Evolutionary conservation across 1,140 invertebrate species (phyloP).

Genomic region (Pachyrhynchus sulphureomaculatus): DNA sequence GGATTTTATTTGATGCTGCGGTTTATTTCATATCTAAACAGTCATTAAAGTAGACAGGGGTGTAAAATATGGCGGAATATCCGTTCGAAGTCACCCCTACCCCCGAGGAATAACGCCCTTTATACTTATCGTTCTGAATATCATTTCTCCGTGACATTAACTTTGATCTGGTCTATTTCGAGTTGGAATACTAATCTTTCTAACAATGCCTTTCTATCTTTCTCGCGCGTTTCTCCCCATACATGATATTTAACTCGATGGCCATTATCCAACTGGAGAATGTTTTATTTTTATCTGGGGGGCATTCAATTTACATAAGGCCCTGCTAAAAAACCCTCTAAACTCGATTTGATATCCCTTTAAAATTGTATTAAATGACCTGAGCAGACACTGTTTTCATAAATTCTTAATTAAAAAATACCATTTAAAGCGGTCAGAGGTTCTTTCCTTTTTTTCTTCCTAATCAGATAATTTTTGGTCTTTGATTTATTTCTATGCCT

Average conservation of each 20-base stretch:
- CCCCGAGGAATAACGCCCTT: background rate
- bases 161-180: constrained; percentile 22
- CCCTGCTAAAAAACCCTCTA: background rate
- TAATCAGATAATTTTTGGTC: too few relatives aligned
- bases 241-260: constrained; percentile 10
- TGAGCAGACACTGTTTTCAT: too few relatives aligned
- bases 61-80: constrained; percentile 26
- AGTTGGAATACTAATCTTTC: constrained; percentile 20
- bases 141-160: constrained; percentile 6
- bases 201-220: constrained; percentile 8
- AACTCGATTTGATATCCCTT: too few relatives aligned
- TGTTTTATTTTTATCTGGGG: constrained; percentile 12
- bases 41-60: constrained; percentile 26
- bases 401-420: too few relatives aligned
- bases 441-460: too few relatives aligned
- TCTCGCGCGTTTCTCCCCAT: background rate
- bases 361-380: too few relatives aligned
- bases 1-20: constrained; percentile 27
- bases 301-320: constrained; percentile 5
- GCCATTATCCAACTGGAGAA: constrained; percentile 5
- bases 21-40: constrained; percentile 29
- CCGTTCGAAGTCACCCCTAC: constrained; percentile 11
- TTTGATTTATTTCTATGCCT: too few relatives aligned
- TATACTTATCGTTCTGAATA: constrained; percentile 13
- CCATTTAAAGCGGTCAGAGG: too few relatives aligned